A percentile compares a stretch with the other conserved stretches of the same genome.
Conservation (phyloP, 1,140 invertebrate species). For the Papilio machaon region DNA sequence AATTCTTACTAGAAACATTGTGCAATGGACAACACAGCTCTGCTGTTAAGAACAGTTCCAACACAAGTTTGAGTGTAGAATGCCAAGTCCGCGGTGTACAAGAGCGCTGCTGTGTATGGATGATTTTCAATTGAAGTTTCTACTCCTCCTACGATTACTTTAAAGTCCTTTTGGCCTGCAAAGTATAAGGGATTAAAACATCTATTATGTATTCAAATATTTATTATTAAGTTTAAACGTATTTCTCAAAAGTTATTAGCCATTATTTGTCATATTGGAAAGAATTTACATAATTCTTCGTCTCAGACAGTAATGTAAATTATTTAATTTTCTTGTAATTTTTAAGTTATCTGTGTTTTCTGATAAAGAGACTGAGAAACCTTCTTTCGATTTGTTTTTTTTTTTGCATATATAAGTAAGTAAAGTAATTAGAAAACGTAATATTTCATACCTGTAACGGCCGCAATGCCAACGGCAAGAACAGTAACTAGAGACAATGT, state of each 20-base stretch:
- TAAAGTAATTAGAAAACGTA: background rate
- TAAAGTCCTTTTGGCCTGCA: constrained; percentile 17
- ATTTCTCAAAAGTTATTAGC: too few species aligned
- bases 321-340: too few species aligned
- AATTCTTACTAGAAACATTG: constrained; percentile 22
- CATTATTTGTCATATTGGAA: too few species aligned
- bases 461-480: background rate
- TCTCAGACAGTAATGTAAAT: too few species aligned
- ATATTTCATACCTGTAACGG: background rate
- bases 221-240: background rate
- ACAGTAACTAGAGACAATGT: background rate
- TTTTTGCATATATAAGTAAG: too few species aligned
- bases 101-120: constrained; percentile 21
- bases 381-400: too few species aligned
- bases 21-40: constrained; percentile 1
- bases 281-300: too few species aligned
- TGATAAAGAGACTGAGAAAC: too few species aligned
- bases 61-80: constrained; percentile 28
- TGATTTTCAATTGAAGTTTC: constrained; percentile 14
- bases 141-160: constrained; percentile 17
- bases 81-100: constrained; percentile 6
- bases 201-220: background rate
- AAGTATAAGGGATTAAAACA: background rate
- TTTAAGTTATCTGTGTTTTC: too few species aligned
- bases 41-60: constrained; percentile 27